Evolutionary conservation across 2,888 invertebrate species (phyloP), one percentile per base, ranked within the genome.

Genomic region (Ophonus ardosiacus): DNA sequence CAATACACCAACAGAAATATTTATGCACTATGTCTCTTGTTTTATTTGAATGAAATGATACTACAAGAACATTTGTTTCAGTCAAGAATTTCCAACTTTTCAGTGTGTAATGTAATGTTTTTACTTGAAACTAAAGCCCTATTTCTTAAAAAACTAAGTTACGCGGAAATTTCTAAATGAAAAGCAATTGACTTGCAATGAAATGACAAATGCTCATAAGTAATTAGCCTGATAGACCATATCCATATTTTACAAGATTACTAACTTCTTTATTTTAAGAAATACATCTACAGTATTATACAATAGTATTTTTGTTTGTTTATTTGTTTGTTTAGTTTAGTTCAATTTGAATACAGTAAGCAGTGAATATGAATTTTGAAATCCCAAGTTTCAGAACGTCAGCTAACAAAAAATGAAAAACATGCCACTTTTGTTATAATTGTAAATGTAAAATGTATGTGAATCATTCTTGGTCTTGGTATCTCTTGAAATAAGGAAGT

Each of bases 231-330:
- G 31, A 31, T 31, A 31, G 31, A 31, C 31, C 31, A 31, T 31
- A 31, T 31, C 31, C 63, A 7, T 21, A 63, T 21, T 18, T 40
- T 10, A 15, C 7, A 74, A 43, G 18, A 78, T 78, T 78, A 78
- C 78, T 57, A 78, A 78, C 78, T 78, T 78, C 78, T 78, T 78
- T 78, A 78, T 78, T 78, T 57, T 15, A 57, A 78, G 78, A 78
- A 78, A 57, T 78, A 57, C 31, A 10, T 76, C 21, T 74, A 74
- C 24, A 15, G 31, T 31, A 78, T 18, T 13, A 78, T 57, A 57
- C 0, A 8, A 74, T 2, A 74, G 43, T 43, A 24, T n/a, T 7
- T 13, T 17, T 17, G 40, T 38, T 38, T 38, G n/a, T n/a, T n/a
- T n/a, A n/a, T n/a, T n/a, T n/a, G n/a, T 13, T 17, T 17, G 40